Percentiles rank a stretch among this genome's conserved stretches.
phyloP scores from a whole-genome alignment of 1,140 invertebrate species.

The Trichogramma pretiosum region DNA sequence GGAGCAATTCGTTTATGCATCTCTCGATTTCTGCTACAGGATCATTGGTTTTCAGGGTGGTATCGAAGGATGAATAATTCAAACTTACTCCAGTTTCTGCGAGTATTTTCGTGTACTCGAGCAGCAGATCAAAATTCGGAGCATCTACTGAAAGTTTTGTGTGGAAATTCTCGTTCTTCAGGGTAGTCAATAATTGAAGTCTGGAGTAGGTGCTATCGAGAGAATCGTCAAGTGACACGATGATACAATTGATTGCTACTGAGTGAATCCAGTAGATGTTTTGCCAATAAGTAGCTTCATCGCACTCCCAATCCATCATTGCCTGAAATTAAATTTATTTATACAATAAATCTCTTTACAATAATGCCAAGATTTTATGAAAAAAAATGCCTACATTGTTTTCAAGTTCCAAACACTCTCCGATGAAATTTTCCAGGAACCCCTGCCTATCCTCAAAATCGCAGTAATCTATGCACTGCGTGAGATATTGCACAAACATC shows the following conservation, averaged over 20 bases:
- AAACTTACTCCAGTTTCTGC: constrained; percentile 33
- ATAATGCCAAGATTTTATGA: not conserved
- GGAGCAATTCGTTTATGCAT: constrained; percentile 47
- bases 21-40: constrained; percentile 35
- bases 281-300: constrained; percentile 29
- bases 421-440: constrained; percentile 30
- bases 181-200: constrained; percentile 46
- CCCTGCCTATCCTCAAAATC: constrained; percentile 30
- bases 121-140: constrained; percentile 46
- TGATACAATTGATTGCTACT: constrained; percentile 47
- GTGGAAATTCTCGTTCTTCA: constrained; percentile 45
- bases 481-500: constrained; percentile 45
- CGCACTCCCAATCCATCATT: constrained; percentile 34
- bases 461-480: constrained; percentile 29
- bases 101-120: constrained; percentile 46
- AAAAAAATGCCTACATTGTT: constrained; percentile 26
- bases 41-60: constrained; percentile 28
- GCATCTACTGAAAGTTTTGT: constrained; percentile 41
- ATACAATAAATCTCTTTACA: not conserved
- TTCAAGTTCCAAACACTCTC: constrained; percentile 26
- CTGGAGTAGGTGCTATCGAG: constrained; percentile 50
- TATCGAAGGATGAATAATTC: constrained; percentile 30
- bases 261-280: constrained; percentile 48
- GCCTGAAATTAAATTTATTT: constrained; percentile 23
- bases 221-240: constrained; percentile 44